A percentile compares a stretch with the other conserved stretches of the same genome.
Conservation (phyloP, 2,113 vertebrate genomes). For the Epinephelus cyanopodus region DNA sequence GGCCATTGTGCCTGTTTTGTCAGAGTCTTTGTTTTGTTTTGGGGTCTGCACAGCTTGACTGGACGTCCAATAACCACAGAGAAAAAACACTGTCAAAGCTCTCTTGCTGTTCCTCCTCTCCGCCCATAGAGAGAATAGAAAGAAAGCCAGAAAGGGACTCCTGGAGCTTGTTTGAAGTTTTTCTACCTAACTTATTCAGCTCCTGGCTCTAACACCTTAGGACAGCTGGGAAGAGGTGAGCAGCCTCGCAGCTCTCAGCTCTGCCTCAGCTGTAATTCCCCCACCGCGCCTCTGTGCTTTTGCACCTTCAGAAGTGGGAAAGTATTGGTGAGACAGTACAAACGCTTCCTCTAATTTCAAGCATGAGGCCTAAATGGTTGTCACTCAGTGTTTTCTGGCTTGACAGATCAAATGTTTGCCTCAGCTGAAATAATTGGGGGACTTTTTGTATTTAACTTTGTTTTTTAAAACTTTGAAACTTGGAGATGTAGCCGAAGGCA, state of each 20-base stretch:
- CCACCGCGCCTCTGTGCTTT: slow-evolving; percentile 9
- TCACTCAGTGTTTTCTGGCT: slow-evolving; percentile 53
- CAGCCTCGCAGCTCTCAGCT: slow-evolving; percentile 16
- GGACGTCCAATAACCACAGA: slow-evolving; percentile 28
- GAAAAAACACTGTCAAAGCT: slow-evolving; percentile 37
- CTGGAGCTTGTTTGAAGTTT: slow-evolving; percentile 66
- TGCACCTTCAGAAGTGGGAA: slow-evolving; percentile 44
- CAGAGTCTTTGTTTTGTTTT: slow-evolving; percentile 30
- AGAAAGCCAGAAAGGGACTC: slow-evolving; percentile 31
- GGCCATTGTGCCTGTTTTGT: slow-evolving; percentile 27
- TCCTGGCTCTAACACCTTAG: slow-evolving; percentile 42
- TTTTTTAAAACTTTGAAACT: slow-evolving; percentile 40
- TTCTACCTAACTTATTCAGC: slow-evolving; percentile 49
- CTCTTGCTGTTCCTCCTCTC: slow-evolving; percentile 18
- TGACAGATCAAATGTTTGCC: slow-evolving; percentile 61
- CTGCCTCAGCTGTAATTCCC: slow-evolving; percentile 37
- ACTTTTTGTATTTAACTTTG: slow-evolving; percentile 46
- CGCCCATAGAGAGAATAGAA: slow-evolving; percentile 23
- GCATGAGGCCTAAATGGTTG: slow-evolving; percentile 48
- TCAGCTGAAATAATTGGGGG: slow-evolving; percentile 71
- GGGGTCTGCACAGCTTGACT: slow-evolving; percentile 12
- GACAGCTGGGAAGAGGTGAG: slow-evolving; percentile 56
- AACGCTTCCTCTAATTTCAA: slow-evolving; percentile 50
- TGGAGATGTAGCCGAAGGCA: slow-evolving; percentile 56
- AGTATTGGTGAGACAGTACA: slow-evolving; percentile 49